These are phyloP conservation scores for Sus cebifrons DNA, from an alignment of 2,797 vertebrate species.

Conservation along the genomic window DNA sequence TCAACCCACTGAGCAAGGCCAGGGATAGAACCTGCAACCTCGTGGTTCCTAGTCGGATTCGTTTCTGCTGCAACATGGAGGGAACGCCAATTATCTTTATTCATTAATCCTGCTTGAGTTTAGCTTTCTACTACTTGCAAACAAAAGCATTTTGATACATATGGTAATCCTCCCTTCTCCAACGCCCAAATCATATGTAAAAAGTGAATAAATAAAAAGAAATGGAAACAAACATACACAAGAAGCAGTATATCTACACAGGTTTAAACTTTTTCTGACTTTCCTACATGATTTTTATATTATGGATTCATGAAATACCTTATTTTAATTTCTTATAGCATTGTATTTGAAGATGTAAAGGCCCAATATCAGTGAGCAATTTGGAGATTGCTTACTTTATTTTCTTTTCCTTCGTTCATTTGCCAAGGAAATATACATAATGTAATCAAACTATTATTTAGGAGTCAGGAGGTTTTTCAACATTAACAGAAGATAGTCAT, in stretches of 20 bases:
- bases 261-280: neutral
- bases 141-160: constrained; percentile 47
- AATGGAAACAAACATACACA: neutral
- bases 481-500: constrained; percentile 64
- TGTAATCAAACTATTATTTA: constrained; percentile 64
- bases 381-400: constrained; percentile 43
- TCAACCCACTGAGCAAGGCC: too few species aligned
- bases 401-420: constrained; percentile 49
- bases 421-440: constrained; percentile 19
- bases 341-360: neutral
- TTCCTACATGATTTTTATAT: neutral
- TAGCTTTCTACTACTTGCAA: constrained; percentile 38
- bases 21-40: too few species aligned
- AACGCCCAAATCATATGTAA: neutral
- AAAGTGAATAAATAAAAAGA: neutral
- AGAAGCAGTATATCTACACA: constrained; percentile 32
- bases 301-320: neutral
- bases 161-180: neutral
- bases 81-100: neutral
- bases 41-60: too few species aligned
- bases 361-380: neutral
- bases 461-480: constrained; percentile 64
- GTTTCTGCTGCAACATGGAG: too few species aligned
- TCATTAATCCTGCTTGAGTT: constrained; percentile 45
- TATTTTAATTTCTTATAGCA: constrained; percentile 67